Evolutionary conservation across 35 echinoderm and acorn worm species (phyloP), one percentile per base, ranked within the genome.

Genomic region (Lytechinus variegatus): DNA sequence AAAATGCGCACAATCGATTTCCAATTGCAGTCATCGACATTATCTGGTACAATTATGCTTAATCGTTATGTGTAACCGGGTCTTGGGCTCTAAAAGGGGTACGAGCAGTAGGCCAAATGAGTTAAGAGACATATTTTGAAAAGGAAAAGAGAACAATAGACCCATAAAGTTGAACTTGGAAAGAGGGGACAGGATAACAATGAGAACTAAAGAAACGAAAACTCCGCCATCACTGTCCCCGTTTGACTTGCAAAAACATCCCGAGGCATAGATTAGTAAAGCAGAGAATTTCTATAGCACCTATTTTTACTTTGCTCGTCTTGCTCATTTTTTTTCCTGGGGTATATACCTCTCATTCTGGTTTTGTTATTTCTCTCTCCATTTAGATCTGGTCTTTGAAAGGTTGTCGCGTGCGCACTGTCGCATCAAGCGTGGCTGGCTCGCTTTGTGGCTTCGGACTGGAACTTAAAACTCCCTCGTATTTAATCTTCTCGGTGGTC

Each of bases 211-310:
- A 19, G 66, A 79, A 79, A 79, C n/a, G 66, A 79, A 79, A 79
- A n/a, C 66, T 79, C 21, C n/a, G n/a, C 66, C 66, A 79, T 79
- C 66, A 24, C n/a, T 79, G 66, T 79, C n/a, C 66, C 66, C 66
- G 66, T 79, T 79, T 79, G 66, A 79, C 66, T 79, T 79, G 19
- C 66, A 79, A 79, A 79, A 79, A 79, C 66, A 79, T 79, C 66
- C 66, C 66, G 16, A 79, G 66, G 66, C 66, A 24, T 24, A 7
- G 66, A 79, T 79, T 79, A 79, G 66, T 79, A 79, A 24, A 24
- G 66, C 66, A 79, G 16, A 6, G 66, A 79, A 79, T 79, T 79
- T 79, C 66, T 79, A 79, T 79, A 79, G 66, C 66, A 79, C 66
- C 66, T 79, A 79, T 79, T 79, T 79, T 79, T 79, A 4, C 21